These are phyloP conservation scores for Cephus runcator DNA, from an alignment of 2,888 invertebrate species.

Conservation along the genomic window DNA sequence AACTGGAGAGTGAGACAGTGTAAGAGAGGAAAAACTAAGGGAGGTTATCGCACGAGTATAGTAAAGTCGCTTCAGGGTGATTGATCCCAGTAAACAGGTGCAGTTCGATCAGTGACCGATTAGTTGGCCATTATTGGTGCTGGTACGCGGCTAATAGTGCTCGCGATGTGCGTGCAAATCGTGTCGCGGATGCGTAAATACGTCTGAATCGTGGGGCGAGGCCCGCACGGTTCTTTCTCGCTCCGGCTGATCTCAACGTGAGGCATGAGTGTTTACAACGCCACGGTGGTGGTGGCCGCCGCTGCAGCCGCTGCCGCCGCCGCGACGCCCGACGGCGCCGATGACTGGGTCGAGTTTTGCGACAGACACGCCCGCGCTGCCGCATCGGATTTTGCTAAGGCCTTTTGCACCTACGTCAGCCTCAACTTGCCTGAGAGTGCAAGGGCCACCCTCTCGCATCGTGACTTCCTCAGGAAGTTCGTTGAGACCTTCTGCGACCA, in stretches of 20 bases:
- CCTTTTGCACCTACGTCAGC: conserved; percentile 82
- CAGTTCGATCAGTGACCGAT: conserved; percentile 39
- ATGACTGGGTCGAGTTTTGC: conserved; percentile 86
- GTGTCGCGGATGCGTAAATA: conserved; percentile 5
- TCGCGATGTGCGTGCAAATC: conserved; percentile 7
- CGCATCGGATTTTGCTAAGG: conserved; percentile 89
- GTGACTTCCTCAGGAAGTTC: conserved; percentile 84
- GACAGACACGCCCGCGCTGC: conserved; percentile 87
- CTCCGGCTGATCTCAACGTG: conserved; percentile 6
- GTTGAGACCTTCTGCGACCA: conserved; percentile 86
- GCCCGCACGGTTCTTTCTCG: background rate
- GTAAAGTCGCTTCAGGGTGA: conserved; percentile 28
- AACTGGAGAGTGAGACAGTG: background rate
- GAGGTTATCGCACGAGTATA: conserved; percentile 2
- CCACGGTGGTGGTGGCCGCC: conserved; percentile 27
- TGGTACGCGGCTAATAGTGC: conserved; percentile 2
- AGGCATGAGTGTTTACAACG: conserved; percentile 47
- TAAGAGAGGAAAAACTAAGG: background rate
- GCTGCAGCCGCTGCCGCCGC: conserved; percentile 61
- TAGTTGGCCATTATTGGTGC: conserved; percentile 33
- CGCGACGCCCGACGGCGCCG: conserved; percentile 73
- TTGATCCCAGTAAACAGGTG: conserved; percentile 45
- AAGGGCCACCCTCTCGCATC: conserved; percentile 76
- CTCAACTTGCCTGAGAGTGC: conserved; percentile 76
- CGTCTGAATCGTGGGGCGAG: conserved; percentile 22